Conservation (phyloP, 30 jellyfish, hydroid and myxozoan species). For the Aurelia aurita complex sp. Pacific region DNA sequence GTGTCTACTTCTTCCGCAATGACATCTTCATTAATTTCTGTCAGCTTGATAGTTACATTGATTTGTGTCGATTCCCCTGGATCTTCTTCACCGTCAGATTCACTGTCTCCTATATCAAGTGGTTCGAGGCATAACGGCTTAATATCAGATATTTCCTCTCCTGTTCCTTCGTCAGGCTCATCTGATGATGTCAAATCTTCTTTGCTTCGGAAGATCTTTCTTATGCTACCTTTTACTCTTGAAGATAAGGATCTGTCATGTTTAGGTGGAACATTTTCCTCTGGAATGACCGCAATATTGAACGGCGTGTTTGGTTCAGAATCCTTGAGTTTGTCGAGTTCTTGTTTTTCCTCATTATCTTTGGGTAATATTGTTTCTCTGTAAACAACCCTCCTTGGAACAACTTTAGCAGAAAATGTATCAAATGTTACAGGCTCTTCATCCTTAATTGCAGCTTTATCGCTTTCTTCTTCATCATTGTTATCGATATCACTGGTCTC, state of each 20-base stretch:
- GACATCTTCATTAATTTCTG: background rate
- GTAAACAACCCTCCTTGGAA: constrained; percentile 19
- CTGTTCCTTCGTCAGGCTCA: constrained; percentile 13
- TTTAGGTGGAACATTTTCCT: constrained; percentile 1
- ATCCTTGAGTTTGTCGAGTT: background rate
- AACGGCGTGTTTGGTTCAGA: background rate
- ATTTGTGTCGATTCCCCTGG: too few relatives aligned
- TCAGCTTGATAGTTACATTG: too few relatives aligned
- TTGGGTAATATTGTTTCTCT: constrained; percentile 8
- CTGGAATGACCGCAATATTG: background rate
- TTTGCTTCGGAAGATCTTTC: background rate
- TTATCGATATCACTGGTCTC: background rate
- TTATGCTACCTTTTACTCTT: background rate
- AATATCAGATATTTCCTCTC: background rate
- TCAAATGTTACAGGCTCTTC: constrained; percentile 8
- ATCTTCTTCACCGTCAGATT: background rate
- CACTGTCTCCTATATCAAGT: background rate
- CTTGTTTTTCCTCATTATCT: background rate
- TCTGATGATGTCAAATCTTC: background rate
- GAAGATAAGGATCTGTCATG: background rate
- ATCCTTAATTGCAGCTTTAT: too few relatives aligned
- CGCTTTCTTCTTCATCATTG: background rate
- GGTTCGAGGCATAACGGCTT: constrained; percentile 7
- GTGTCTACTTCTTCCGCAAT: constrained; percentile 1
- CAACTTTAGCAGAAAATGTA: background rate